Evolutionary conservation across 2,888 invertebrate species (phyloP).

Genomic region (Macrostomum cliftonense): DNA sequence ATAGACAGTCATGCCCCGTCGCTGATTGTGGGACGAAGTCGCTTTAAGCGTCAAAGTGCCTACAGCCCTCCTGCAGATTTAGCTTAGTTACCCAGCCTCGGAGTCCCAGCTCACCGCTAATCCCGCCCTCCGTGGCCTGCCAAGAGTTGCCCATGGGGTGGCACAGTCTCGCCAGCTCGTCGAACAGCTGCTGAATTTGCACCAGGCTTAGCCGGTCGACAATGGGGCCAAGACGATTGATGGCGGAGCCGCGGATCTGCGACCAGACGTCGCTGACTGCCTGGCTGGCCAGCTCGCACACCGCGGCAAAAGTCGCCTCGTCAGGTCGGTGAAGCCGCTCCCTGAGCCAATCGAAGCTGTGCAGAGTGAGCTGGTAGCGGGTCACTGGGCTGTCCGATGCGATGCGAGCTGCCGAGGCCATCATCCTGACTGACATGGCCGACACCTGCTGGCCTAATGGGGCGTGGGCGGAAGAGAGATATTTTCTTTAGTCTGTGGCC

Average conservation of each 20-base stretch:
- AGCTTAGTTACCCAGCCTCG: too few species aligned
- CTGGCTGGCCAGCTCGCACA: constrained; percentile 16
- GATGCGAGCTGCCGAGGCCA: too few species aligned
- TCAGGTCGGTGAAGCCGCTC: constrained; percentile 4
- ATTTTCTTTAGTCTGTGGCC: too few species aligned
- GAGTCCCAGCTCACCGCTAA: too few species aligned
- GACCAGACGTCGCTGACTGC: constrained; percentile 31
- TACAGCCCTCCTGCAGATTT: too few species aligned
- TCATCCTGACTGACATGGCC: too few species aligned
- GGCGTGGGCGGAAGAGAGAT: too few species aligned
- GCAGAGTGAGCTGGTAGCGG: constrained; percentile 5
- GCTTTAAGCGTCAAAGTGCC: too few species aligned
- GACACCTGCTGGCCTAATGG: too few species aligned
- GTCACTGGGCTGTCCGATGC: constrained; percentile 8
- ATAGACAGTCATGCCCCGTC: too few species aligned
- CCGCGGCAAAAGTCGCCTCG: background rate
- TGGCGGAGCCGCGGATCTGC: constrained; percentile 24
- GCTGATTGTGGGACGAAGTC: too few species aligned
- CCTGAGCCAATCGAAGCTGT: constrained; percentile 8
- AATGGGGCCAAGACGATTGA: constrained; percentile 20
- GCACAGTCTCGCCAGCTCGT: constrained; percentile 21
- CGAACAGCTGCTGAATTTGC: constrained; percentile 21
- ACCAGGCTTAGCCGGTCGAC: constrained; percentile 15
- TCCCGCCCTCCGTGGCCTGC: constrained; percentile 29
- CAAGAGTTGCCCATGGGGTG: constrained; percentile 18